A percentile compares a stretch with the other conserved stretches of the same genome.
phyloP scores from a whole-genome alignment of 2,797 vertebrate species.

The Scolopax bukidnonensis region DNA sequence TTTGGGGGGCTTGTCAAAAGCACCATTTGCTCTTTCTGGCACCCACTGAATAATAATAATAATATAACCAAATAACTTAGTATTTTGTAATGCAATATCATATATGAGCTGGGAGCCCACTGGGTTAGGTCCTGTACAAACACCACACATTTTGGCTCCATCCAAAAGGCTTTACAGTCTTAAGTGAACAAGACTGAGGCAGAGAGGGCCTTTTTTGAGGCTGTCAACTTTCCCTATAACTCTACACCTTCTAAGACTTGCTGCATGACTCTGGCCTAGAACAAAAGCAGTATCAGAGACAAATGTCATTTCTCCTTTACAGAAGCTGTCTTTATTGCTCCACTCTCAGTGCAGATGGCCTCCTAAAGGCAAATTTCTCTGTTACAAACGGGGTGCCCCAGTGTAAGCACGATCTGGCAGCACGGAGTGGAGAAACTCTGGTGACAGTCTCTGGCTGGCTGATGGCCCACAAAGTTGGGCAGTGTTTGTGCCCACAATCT shows the following conservation, averaged over 20 bases:
- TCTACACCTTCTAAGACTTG: neutral
- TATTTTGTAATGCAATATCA: neutral
- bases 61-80: neutral
- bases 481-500: neutral
- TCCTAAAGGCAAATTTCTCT: neutral
- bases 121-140: neutral
- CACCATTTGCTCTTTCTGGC: neutral
- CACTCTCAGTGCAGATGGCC: neutral
- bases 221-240: neutral
- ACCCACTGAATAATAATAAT: neutral
- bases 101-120: neutral
- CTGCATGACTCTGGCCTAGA: neutral
- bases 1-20: neutral
- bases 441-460: neutral
- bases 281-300: neutral
- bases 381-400: rapidly evolving
- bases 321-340: neutral
- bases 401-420: neutral
- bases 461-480: neutral
- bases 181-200: neutral
- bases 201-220: neutral
- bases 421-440: neutral
- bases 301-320: neutral
- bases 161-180: neutral
- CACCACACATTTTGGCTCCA: neutral